Conservation (phyloP, 1,140 invertebrate genomes). For the Hyles euphorbiae region DNA sequence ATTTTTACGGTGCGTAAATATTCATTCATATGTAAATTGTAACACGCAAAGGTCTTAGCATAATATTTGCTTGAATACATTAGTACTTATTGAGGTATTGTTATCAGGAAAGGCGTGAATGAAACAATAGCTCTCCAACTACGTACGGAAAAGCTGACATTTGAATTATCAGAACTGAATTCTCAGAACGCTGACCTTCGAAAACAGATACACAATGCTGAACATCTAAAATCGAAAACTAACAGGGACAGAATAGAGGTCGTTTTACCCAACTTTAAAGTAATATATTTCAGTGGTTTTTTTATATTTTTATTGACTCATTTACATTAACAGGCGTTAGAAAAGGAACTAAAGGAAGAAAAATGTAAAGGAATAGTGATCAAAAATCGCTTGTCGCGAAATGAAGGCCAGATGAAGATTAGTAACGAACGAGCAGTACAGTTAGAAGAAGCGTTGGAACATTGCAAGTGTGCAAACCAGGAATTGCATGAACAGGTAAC, state of each 20-base stretch:
- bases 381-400: constrained; percentile 31
- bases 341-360: constrained; percentile 52
- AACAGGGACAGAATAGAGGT: constrained; percentile 48
- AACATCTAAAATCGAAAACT: constrained; percentile 30
- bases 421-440: constrained; percentile 31
- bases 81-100: constrained; percentile 12
- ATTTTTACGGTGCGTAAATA: constrained; percentile 37
- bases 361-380: constrained; percentile 33
- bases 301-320: no score
- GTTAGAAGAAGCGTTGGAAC: constrained; percentile 45
- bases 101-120: constrained; percentile 46
- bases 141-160: constrained; percentile 41
- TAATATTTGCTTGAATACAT: constrained; percentile 4
- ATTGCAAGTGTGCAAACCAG: constrained; percentile 33
- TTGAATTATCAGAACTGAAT: constrained; percentile 41
- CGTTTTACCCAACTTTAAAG: neutral
- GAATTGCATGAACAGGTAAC: constrained; percentile 48
- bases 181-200: constrained; percentile 43
- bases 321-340: constrained; percentile 37
- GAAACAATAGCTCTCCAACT: constrained; percentile 42
- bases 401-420: constrained; percentile 48
- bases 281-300: no score
- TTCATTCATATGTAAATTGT: neutral
- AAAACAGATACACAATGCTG: constrained; percentile 43
- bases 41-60: no score